These are phyloP conservation scores for Clamator glandarius DNA, from an alignment of 2,797 vertebrate species.

Conservation along the genomic window DNA sequence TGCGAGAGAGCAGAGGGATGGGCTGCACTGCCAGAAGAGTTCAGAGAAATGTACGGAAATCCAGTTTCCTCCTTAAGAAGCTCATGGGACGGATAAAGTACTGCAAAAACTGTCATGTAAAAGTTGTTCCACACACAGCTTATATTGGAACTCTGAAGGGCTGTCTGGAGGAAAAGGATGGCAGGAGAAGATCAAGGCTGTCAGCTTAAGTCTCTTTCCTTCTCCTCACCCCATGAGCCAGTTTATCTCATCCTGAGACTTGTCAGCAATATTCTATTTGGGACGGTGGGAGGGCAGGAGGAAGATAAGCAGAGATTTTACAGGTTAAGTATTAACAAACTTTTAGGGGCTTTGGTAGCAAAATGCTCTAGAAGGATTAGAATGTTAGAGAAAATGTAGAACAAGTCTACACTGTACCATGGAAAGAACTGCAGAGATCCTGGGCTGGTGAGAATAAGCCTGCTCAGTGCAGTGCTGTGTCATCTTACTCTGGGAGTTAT, in stretches of 20 bases:
- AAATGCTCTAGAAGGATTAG: conserved; percentile 34
- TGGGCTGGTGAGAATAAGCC: not conserved
- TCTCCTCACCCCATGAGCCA: not conserved
- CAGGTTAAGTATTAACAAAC: conserved; percentile 40
- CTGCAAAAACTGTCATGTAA: not conserved
- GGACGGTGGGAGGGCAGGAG: conserved; percentile 33
- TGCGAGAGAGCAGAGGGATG: not conserved
- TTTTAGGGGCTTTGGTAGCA: not conserved
- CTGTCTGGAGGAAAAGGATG: not conserved
- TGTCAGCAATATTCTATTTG: conserved; percentile 50
- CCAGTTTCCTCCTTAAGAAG: conserved; percentile 27
- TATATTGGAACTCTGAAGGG: not conserved
- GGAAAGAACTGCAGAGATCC: not conserved
- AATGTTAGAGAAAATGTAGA: conserved; percentile 17
- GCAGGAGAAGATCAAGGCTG: conserved; percentile 31
- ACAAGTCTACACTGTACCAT: accelerated
- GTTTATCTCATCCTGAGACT: conserved; percentile 57
- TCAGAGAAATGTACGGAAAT: conserved; percentile 22
- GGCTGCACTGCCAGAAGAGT: not conserved
- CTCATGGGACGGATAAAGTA: not conserved
- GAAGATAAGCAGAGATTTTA: conserved; percentile 48
- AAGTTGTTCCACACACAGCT: not conserved
- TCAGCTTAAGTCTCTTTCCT: conserved; percentile 42
- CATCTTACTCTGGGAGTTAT: not conserved
- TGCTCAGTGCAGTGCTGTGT: not conserved